A percentile compares a stretch with the other conserved stretches of the same genome.
These are phyloP conservation scores for Rhabdophis nuchalis DNA, from an alignment of 2,797 vertebrate species.

Conservation along the genomic window DNA sequence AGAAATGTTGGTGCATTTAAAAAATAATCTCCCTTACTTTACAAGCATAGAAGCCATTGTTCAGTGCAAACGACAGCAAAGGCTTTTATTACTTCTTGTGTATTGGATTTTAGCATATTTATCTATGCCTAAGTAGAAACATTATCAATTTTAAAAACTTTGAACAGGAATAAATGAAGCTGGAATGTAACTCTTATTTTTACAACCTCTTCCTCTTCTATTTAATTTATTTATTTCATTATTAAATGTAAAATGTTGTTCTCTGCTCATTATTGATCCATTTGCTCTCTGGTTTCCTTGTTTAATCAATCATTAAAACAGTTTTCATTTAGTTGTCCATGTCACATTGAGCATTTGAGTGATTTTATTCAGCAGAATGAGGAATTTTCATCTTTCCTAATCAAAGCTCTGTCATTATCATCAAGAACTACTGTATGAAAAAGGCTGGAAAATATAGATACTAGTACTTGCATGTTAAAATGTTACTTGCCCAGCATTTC, in stretches of 20 bases:
- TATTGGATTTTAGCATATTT: neutral
- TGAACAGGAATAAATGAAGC: neutral
- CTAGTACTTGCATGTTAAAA: constrained; percentile 31
- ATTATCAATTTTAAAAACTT: constrained; percentile 20
- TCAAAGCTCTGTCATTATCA: constrained; percentile 58
- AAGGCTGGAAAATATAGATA: constrained; percentile 38
- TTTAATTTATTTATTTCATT: constrained; percentile 42
- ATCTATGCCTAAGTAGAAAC: constrained; percentile 17
- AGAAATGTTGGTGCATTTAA: neutral
- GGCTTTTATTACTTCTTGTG: neutral
- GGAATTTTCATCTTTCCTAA: constrained; percentile 55
- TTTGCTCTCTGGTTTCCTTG: constrained; percentile 36
- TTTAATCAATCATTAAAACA: constrained; percentile 20
- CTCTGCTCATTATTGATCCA: constrained; percentile 40
- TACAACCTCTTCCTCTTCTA: constrained; percentile 21
- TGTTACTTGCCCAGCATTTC: constrained; percentile 27
- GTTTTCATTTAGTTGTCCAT: constrained; percentile 33
- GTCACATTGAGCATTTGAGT: constrained; percentile 37
- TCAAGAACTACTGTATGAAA: constrained; percentile 17
- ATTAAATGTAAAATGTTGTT: constrained; percentile 16
- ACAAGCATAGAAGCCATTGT: neutral
- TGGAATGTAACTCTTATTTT: constrained; percentile 21
- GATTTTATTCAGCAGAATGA: constrained; percentile 60
- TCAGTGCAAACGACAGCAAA: neutral
- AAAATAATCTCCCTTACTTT: constrained; percentile 5